Conservation (phyloP, 2,888 invertebrate genomes). For the Napeogenes inachia region DNA sequence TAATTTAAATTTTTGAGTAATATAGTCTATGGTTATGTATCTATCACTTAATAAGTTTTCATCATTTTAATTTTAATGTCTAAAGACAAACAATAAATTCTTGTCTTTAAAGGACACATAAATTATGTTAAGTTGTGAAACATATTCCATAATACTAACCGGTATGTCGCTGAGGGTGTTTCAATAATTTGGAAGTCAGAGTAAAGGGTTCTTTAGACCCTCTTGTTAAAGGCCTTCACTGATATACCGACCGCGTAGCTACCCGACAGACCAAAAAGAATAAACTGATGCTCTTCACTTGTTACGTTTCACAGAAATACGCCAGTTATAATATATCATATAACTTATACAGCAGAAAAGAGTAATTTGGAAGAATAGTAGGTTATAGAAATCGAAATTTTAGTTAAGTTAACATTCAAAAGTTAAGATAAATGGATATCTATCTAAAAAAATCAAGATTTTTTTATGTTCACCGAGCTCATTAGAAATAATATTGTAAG, state of each 20-base stretch:
- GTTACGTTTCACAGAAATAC: slow-evolving; percentile 76
- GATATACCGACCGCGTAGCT: slow-evolving; percentile 78
- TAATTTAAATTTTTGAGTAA: not conserved
- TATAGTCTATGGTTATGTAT: not conserved
- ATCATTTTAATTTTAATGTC: too few species aligned
- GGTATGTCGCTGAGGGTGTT: slow-evolving; percentile 80
- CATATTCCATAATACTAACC: slow-evolving; percentile 79
- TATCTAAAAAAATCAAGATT: too few species aligned
- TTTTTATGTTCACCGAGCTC: too few species aligned
- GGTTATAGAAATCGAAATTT: not conserved
- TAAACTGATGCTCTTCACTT: slow-evolving; percentile 77
- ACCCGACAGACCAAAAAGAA: slow-evolving; percentile 77
- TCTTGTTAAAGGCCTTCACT: slow-evolving; percentile 82
- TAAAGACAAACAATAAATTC: too few species aligned
- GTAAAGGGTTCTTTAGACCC: slow-evolving; percentile 79
- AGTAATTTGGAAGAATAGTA: too few species aligned
- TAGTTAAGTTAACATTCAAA: too few species aligned
- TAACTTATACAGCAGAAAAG: slow-evolving; percentile 42
- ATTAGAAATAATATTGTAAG: too few species aligned
- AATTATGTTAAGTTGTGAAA: slow-evolving; percentile 60
- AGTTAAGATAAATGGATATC: too few species aligned
- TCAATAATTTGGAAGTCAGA: slow-evolving; percentile 78
- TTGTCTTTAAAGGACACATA: not conserved
- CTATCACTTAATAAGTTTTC: too few species aligned
- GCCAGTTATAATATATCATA: slow-evolving; percentile 72